phyloP scores from a whole-genome alignment of 2,113 vertebrate species.

The Perognathus longimembris region DNA sequence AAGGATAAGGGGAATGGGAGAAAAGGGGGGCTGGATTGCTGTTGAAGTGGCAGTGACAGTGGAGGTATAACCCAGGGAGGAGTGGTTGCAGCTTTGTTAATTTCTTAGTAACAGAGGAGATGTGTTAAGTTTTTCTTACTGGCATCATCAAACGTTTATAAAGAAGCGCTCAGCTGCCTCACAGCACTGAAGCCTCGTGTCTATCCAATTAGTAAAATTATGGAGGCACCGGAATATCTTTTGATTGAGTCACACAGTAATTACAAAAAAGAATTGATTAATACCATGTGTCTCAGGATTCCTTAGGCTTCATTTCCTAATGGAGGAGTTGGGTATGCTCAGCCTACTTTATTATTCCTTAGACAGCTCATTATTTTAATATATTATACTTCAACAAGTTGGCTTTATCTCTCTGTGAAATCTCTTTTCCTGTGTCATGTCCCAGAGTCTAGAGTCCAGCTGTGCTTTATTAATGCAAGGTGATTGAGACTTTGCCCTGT shows the following conservation, averaged over 20 bases:
- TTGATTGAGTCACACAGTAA: constrained; percentile 49
- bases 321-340: neutral
- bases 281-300: constrained; percentile 33
- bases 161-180: constrained; percentile 16
- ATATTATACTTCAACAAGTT: neutral
- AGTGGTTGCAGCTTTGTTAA: neutral
- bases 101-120: neutral
- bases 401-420: neutral
- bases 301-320: neutral
- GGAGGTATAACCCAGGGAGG: neutral
- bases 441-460: neutral
- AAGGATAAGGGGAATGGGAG: no score
- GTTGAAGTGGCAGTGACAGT: neutral
- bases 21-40: neutral
- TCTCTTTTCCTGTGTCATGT: neutral
- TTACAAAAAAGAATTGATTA: constrained; percentile 54
- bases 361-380: constrained; percentile 18
- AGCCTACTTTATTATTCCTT: constrained; percentile 7
- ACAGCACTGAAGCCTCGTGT: neutral
- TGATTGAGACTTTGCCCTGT: neutral
- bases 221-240: neutral
- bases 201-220: constrained; percentile 54
- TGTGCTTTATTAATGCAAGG: neutral
- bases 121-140: constrained; percentile 5
- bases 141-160: neutral